Evolutionary conservation across 1,140 invertebrate genomes (phyloP).

Genomic region (Anoplophora glabripennis): DNA sequence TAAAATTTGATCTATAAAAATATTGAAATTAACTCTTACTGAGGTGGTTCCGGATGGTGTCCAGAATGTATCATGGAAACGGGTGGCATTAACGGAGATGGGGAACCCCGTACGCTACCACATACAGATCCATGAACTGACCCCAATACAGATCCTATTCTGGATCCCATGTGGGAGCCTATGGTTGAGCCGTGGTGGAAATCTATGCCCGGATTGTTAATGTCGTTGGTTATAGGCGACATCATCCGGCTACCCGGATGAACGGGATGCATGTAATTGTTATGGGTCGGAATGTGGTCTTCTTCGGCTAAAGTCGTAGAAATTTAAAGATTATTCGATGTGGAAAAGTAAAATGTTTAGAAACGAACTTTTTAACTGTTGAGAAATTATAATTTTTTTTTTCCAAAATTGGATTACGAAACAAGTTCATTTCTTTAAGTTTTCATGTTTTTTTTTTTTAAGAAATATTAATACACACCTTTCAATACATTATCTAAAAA

Average conservation of each 20-base stretch:
- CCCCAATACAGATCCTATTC: conserved; percentile 50
- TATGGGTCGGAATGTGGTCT: conserved; percentile 51
- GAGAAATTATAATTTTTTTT: too few relatives aligned
- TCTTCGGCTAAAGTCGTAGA: conserved; percentile 54
- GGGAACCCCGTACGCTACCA: conserved; percentile 44
- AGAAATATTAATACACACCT: conserved; percentile 27
- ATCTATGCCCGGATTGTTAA: conserved; percentile 46
- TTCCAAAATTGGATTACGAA: too few relatives aligned
- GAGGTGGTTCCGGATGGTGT: conserved; percentile 41
- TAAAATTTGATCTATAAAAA: not conserved
- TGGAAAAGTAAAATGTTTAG: not conserved
- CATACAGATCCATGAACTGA: conserved; percentile 50
- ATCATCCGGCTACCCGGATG: conserved; percentile 40
- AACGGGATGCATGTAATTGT: conserved; percentile 34
- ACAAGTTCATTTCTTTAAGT: too few relatives aligned
- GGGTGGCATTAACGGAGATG: conserved; percentile 45
- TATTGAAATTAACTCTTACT: conserved; percentile 40
- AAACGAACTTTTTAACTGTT: not conserved
- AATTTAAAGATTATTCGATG: not conserved
- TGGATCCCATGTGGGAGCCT: conserved; percentile 43
- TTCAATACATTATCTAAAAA: conserved; percentile 34
- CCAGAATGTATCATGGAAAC: conserved; percentile 46
- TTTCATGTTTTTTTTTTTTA: too few relatives aligned
- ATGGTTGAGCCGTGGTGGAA: conserved; percentile 38
- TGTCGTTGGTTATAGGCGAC: conserved; percentile 45